These are phyloP conservation scores for Cydia pomonella DNA, from an alignment of 1,140 invertebrate species.

Conservation along the genomic window DNA sequence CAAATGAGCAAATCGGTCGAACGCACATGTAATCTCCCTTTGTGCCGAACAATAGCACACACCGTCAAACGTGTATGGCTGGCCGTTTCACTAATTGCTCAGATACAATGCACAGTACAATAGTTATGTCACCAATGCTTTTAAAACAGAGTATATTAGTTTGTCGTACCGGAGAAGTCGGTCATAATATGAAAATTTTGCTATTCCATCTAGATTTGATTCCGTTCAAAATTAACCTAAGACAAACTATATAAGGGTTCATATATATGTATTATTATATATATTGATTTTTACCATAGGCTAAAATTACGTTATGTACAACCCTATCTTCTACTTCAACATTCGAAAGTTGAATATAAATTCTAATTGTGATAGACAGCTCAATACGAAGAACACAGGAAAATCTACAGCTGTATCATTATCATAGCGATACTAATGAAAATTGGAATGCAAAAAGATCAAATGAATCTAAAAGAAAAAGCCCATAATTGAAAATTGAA, in stretches of 20 bases:
- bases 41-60: not conserved
- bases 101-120: not conserved
- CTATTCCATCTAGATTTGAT: too few species aligned
- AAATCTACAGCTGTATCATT: too few species aligned
- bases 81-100: not conserved
- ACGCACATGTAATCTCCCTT: constrained; percentile 17
- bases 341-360: too few species aligned
- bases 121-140: not conserved
- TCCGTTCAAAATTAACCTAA: too few species aligned
- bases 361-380: too few species aligned
- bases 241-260: too few species aligned
- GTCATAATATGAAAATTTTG: too few species aligned
- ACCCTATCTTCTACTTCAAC: too few species aligned
- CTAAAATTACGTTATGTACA: too few species aligned
- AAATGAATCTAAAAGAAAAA: not conserved
- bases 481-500: constrained; percentile 12
- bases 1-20: constrained; percentile 23
- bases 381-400: too few species aligned
- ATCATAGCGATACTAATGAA: not conserved
- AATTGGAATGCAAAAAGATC: not conserved
- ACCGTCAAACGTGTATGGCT: not conserved
- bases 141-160: not conserved
- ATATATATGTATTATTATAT: too few species aligned
- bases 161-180: not conserved
- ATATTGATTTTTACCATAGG: too few species aligned